A percentile compares a stretch with the other conserved stretches of the same genome.
Conservation (phyloP, 2,797 vertebrate species). For the Smutsia temminckii region DNA sequence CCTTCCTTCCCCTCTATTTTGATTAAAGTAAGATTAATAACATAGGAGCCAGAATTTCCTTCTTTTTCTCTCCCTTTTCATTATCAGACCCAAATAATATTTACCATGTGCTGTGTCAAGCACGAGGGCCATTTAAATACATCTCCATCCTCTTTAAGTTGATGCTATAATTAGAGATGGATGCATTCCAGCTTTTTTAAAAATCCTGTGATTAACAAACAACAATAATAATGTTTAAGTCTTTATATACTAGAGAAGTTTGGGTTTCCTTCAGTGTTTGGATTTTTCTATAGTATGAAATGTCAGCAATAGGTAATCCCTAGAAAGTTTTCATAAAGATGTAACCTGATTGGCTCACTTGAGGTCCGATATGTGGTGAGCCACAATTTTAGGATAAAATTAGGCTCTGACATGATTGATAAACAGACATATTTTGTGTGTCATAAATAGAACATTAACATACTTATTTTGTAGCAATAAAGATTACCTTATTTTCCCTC, state of each 20-base stretch:
- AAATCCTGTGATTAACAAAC: constrained; percentile 37
- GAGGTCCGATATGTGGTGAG: background rate
- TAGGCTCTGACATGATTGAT: background rate
- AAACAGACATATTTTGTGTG: background rate
- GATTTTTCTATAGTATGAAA: background rate
- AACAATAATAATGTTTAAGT: constrained; percentile 1
- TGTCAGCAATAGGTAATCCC: background rate
- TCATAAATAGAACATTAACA: background rate
- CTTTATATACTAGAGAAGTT: constrained; percentile 2
- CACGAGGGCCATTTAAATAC: constrained; percentile 24
- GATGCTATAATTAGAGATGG: constrained; percentile 40
- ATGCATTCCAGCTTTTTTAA: background rate
- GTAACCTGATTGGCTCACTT: background rate
- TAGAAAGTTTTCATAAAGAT: background rate
- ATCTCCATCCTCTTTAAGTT: background rate
- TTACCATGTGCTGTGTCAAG: constrained; percentile 51
- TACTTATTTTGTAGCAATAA: background rate
- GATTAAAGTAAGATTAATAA: constrained; percentile 58
- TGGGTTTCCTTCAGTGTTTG: background rate
- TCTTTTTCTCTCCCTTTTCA: constrained; percentile 3
- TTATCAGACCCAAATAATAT: constrained; percentile 59
- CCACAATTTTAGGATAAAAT: background rate
- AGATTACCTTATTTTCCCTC: constrained; percentile 3
- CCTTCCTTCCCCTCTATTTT: background rate
- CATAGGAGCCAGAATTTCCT: background rate